Base-by-base conservation (phyloP, 2,797 vertebrate species). In the Pipistrellus nathusii region DNA sequence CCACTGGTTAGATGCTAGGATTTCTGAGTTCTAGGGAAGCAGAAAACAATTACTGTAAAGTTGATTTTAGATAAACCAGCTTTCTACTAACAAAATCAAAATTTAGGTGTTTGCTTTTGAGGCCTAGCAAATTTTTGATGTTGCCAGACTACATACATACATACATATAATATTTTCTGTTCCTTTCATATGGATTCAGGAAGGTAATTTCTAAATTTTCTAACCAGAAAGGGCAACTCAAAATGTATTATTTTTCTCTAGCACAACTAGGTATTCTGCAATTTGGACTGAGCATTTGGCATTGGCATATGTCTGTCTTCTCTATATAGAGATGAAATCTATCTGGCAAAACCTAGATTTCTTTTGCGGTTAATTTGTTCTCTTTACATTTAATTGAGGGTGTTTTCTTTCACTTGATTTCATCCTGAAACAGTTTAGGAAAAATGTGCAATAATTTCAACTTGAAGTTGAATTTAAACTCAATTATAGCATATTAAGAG, bases 331-430 rank as follows among this genome's bases (percentile, higher is more conserved):
- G 68, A 87, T 68, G 71, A 78, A 6, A 21, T 88, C 3, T 92
- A 17, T 73, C 59, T 72, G 38, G 21, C 4, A 86, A 95, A 64
- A 3, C 6, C 14, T 93, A 68, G 55, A 72, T n/a, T 87, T 86
- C 30, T 77, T 90, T 95, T 59, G 17, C 21, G 64, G 21, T 78
- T 81, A 81, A 77, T 51, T 46, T 89, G 12, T 68, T 30, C 13
- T 84, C 41, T 90, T 92, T 80, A 55, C 23, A 72, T 81, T 83
- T 95, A 89, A 83, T 82, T 91, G 32, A 51, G 75, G 10, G 6
- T 86, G 1, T 90, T 96, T 94, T 77, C 32, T 93, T 92, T 91
- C 35, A 82, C n/a, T 71, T 84, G 73, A 55, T 78, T 92, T 90
- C 11, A 83, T 10, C 78, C n/a, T 80, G 14, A 94, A 89, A 69